phyloP scores from a whole-genome alignment of 2,888 invertebrate species.

The Calameuta idolon region DNA sequence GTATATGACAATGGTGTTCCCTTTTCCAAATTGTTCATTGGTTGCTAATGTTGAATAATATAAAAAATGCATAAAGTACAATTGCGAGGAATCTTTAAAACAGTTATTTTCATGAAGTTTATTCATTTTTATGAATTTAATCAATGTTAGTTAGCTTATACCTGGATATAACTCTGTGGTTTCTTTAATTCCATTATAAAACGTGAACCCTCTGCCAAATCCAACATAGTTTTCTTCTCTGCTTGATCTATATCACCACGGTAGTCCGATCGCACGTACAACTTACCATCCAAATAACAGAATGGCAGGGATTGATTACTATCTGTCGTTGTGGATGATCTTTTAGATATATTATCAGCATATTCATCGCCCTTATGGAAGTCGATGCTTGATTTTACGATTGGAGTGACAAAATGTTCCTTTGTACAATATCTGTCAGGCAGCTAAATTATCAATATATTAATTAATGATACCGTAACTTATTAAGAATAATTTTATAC shows the following conservation, averaged over 20 bases:
- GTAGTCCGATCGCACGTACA: conserved; percentile 32
- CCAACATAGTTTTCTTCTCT: conserved; percentile 24
- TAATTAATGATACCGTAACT: background rate
- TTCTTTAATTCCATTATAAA: conserved; percentile 27
- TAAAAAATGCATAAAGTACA: background rate
- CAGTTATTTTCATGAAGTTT: background rate
- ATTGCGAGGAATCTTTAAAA: background rate
- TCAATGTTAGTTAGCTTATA: background rate
- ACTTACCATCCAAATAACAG: conserved; percentile 29
- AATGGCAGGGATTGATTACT: conserved; percentile 32
- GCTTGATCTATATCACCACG: conserved; percentile 9
- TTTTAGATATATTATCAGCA: conserved; percentile 21
- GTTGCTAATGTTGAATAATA: background rate
- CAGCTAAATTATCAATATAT: conserved; percentile 18
- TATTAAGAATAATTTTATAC: conserved; percentile 7
- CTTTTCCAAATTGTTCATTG: background rate
- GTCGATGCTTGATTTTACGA: conserved; percentile 24
- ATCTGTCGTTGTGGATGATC: conserved; percentile 20
- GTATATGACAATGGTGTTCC: background rate
- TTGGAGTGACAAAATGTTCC: conserved; percentile 19
- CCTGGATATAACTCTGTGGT: conserved; percentile 2
- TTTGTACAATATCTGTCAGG: conserved; percentile 21
- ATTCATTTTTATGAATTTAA: background rate
- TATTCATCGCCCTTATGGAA: conserved; percentile 27
- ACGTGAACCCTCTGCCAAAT: conserved; percentile 32